These are phyloP conservation scores for Thalassophryne amazonica DNA, from an alignment of 2,797 vertebrate species.

Conservation along the genomic window DNA sequence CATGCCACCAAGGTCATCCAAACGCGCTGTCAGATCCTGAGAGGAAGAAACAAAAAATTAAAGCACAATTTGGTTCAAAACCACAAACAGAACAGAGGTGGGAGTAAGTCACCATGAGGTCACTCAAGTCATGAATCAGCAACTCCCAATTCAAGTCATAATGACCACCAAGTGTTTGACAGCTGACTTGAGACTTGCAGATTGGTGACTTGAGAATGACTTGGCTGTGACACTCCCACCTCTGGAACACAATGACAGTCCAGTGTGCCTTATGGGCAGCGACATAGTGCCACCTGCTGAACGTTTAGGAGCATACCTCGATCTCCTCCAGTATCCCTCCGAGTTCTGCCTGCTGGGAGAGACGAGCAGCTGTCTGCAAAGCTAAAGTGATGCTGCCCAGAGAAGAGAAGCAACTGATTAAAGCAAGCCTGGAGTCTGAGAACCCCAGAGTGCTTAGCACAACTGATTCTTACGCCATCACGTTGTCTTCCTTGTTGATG, in stretches of 20 bases:
- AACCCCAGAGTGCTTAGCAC: no score
- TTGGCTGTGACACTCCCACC: no score
- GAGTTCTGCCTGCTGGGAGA: constrained; percentile 92
- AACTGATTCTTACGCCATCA: constrained; percentile 85
- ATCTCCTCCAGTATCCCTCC: constrained; percentile 94
- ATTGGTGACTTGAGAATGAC: no score
- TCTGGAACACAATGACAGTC: not conserved
- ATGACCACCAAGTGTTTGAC: no score
- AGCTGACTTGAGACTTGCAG: no score
- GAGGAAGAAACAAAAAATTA: not conserved
- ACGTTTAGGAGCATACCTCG: constrained; percentile 79
- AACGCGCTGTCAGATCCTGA: constrained; percentile 93
- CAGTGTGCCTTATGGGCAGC: not conserved
- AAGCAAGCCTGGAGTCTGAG: no score
- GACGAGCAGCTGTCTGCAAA: constrained; percentile 88
- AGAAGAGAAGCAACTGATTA: not conserved
- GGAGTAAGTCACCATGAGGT: no score
- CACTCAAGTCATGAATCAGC: no score
- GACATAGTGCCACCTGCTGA: constrained; percentile 56
- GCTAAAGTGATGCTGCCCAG: constrained; percentile 87
- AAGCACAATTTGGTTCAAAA: not conserved
- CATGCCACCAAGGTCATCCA: constrained; percentile 93
- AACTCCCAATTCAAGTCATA: no score
- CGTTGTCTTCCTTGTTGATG: constrained; percentile 93
- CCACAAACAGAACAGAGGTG: no score